Base-by-base conservation (phyloP, 2,888 invertebrate genomes). In the Peribatodes rhomboidaria region DNA sequence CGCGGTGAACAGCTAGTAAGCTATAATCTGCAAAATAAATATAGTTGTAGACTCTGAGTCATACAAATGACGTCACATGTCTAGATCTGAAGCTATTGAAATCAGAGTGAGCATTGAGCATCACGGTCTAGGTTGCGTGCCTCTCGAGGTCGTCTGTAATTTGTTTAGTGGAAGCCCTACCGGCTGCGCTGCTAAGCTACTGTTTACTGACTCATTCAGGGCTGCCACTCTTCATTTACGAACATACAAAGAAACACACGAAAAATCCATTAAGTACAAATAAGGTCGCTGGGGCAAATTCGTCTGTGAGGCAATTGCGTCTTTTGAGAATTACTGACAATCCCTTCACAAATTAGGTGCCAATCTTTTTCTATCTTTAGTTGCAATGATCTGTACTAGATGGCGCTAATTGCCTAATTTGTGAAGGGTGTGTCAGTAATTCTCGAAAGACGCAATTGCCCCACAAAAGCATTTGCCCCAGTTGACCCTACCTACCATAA, bases 141-240 rank as follows among this genome's bases (percentile, higher is more conserved):
- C 49, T 22, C 64, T 11, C 84, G 80, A 84, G 84, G 84, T 61
- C 81, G 59, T 7, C 56, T 54, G 20, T 85, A 85, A 86, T 86
- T 76, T 81, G 78, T 81, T 86, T 84, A 86, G 72, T 67, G 60
- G 86, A 87, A 87, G 85, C 86, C 86, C 66, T 73, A 77, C 70
- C 60, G 64, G 44, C 63, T 70, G 66, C 59, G 66, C 65, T 66
- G 57, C 65, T 80, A 78, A 79, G 73, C 76, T 70, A 54, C 68
- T 82, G 80, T 83, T 81, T 81, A 77, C 74, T 71, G 73, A 76
- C 68, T 67, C 31, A 53, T 64, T 65, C 46, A 65, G 60, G 65
- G 63, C 39, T 70, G 54, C n/a, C 59, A 58, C 33, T 74, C 70
- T 14, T n/a, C 35, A 50, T 35, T 42, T 8, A 42, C 20, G 8